Percentiles rank a stretch among this genome's conserved stretches.
These are phyloP conservation scores for Amphiprion percula DNA, from an alignment of 2,113 vertebrate species.

Conservation along the genomic window DNA sequence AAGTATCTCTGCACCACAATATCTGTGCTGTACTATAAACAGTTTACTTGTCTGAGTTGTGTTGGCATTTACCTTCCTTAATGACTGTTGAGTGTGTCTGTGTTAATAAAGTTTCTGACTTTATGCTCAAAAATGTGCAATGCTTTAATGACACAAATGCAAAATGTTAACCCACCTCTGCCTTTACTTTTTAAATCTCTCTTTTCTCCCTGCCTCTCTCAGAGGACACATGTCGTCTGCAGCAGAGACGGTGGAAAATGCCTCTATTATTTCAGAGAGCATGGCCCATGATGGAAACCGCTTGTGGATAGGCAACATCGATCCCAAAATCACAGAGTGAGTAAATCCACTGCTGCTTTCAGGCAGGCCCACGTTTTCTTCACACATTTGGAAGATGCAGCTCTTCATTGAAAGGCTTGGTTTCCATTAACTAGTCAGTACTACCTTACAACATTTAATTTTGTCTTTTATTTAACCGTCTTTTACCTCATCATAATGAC, in stretches of 20 bases:
- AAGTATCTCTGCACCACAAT: no score
- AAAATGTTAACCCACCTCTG: neutral
- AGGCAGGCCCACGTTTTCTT: neutral
- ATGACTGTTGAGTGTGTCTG: no score
- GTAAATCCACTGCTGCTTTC: slow-evolving; percentile 63
- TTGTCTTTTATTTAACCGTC: no score
- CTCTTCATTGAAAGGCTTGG: neutral
- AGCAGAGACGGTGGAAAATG: slow-evolving; percentile 92
- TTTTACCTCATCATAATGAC: neutral
- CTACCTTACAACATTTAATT: neutral
- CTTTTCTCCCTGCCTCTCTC: neutral
- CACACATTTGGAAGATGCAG: neutral
- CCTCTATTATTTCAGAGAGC: slow-evolving; percentile 94
- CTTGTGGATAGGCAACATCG: slow-evolving; percentile 97
- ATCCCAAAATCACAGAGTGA: slow-evolving; percentile 98
- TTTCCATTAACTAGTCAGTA: neutral
- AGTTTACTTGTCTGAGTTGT: no score
- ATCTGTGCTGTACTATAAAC: no score
- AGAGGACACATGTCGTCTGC: slow-evolving; percentile 89
- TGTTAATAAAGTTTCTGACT: neutral
- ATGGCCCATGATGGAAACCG: slow-evolving; percentile 93
- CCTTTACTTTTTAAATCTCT: neutral
- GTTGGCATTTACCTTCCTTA: no score
- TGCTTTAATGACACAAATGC: no score
- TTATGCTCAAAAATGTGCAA: neutral